Base-by-base conservation (phyloP, 35 echinoderm and acorn worm species). In the Hemicentrotus pulcherrimus region DNA sequence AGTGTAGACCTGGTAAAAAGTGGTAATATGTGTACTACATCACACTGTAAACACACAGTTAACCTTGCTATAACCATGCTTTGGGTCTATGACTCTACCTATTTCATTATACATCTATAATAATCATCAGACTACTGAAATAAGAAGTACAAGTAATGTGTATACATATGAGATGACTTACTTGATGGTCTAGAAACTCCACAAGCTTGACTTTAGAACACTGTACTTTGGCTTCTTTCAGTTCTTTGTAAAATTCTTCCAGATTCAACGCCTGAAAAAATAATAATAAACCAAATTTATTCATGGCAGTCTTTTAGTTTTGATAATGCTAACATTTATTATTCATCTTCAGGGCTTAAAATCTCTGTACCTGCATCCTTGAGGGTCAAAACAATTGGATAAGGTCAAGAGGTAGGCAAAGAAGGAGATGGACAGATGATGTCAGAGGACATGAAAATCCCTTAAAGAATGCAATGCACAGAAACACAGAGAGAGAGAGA, bases 191-290 rank as follows among this genome's bases (percentile, higher is more conserved):
- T 45, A 90, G 88, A 47, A 90, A 90, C 12, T 90, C 88, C 12
- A 90, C 32, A 30, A 90, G 88, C 88, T 90, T 90, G 88, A 90
- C 33, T 90, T 47, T 90, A 15, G 88, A 90, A 28, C 88, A 90
- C 11, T 30, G 31, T 45, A 90, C n/a, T 31, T 90, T 32, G 6
- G 88, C 88, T 32, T 90, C 88, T 47, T 90, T 90, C 88, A 90
- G 88, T 90, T 90, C 88, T 47, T 90, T 90, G 32, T 90, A 90
- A 15, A 90, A 90, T 41, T 90, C 88, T 47, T 90, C 88, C 32
- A 90, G 46, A 90, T 90, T 90, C 88, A 90, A 28, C 32, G 32
- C 88, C 88, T 90, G 32, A 90, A 33, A 90, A 8, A 45, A 35
- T 31, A 28, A 78, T 8, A 78, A 41, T 41, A 41, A 41, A 41